phyloP scores from a whole-genome alignment of 2,113 vertebrate genomes.

The Vimba vimba region DNA sequence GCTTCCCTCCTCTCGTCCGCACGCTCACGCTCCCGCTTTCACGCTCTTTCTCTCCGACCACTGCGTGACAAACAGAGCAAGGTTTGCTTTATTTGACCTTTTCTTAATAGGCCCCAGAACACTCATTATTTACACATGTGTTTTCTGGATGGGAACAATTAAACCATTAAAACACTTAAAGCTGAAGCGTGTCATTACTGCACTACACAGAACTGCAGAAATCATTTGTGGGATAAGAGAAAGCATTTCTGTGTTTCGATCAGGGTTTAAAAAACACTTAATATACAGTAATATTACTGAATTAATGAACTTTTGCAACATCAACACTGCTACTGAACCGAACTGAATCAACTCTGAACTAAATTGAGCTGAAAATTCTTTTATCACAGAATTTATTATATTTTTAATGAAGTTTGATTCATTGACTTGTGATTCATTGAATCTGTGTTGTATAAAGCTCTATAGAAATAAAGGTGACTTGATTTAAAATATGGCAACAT shows the following conservation, averaged over 20 bases:
- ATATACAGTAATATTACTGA: no score
- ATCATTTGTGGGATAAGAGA: background rate
- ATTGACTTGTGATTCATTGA: no score
- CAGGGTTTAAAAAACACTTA: no score
- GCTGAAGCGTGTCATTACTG: background rate
- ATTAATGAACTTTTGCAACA: no score
- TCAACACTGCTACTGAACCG: no score
- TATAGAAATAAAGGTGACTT: no score
- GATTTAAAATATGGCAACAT: background rate
- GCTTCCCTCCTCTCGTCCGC: constrained; percentile 76
- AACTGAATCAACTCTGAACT: no score
- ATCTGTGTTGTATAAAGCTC: no score
- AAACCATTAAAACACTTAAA: constrained; percentile 5
- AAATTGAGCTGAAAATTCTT: no score
- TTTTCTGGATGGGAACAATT: background rate
- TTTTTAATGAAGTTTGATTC: no score
- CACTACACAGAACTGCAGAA: background rate
- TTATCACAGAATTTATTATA: no score
- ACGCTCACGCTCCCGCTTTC: constrained; percentile 77
- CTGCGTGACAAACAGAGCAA: constrained; percentile 58
- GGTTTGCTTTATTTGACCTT: background rate
- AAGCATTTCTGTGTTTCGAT: background rate
- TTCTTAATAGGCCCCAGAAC: background rate
- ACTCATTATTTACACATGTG: background rate
- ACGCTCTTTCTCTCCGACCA: constrained; percentile 83